These are phyloP conservation scores for Ridgeia piscesae DNA, from an alignment of 1,140 invertebrate species.

Conservation along the genomic window DNA sequence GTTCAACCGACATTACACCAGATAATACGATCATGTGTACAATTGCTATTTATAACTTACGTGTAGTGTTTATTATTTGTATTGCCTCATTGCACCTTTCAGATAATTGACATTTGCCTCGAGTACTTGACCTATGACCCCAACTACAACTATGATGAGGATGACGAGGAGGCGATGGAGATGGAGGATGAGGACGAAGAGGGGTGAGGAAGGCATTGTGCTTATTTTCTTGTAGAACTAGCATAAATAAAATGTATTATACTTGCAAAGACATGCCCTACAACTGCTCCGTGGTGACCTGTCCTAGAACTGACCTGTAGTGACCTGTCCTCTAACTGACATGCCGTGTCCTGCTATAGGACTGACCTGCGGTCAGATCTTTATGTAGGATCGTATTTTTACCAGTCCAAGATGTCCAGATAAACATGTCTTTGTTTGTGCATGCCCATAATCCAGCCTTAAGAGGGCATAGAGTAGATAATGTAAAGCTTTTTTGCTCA, in stretches of 20 bases:
- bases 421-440: background rate
- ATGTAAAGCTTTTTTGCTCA: no score
- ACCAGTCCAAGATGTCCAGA: background rate
- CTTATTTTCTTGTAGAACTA: no score
- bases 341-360: background rate
- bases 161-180: slow-evolving; percentile 67
- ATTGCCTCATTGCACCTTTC: slow-evolving; percentile 19
- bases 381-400: no score
- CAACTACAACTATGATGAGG: slow-evolving; percentile 93
- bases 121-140: slow-evolving; percentile 96
- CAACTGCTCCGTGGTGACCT: no score
- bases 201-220: slow-evolving; percentile 39
- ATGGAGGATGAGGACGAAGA: slow-evolving; percentile 73
- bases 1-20: background rate
- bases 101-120: slow-evolving; percentile 86
- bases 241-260: no score
- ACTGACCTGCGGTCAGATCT: background rate
- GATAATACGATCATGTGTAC: background rate
- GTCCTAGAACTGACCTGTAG: no score
- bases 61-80: background rate
- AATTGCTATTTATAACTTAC: background rate
- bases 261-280: no score
- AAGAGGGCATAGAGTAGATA: no score
- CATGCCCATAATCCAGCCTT: no score
- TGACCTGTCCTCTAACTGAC: no score